Evolutionary conservation across 1,140 invertebrate species (phyloP).

Genomic region (Danaus plexippus): DNA sequence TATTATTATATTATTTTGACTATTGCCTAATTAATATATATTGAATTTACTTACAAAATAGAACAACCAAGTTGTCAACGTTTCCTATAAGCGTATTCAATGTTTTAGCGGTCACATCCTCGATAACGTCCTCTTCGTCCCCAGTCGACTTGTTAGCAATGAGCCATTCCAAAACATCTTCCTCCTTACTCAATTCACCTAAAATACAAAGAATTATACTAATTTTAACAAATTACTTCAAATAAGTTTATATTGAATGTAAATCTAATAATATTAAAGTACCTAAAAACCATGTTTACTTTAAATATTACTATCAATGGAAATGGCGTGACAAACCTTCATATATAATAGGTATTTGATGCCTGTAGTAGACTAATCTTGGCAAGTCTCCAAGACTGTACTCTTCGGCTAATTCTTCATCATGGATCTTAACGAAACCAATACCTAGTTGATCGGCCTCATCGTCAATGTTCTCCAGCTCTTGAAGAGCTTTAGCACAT

Average conservation of each 20-base stretch:
- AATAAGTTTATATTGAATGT: background rate
- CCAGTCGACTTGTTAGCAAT: conserved; percentile 93
- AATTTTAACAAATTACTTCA: background rate
- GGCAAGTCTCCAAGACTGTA: conserved; percentile 92
- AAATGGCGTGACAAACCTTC: conserved; percentile 80
- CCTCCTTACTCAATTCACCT: conserved; percentile 92
- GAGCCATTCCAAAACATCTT: conserved; percentile 94
- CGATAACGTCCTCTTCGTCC: conserved; percentile 93
- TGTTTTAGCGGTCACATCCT: conserved; percentile 92
- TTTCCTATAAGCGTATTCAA: conserved; percentile 90
- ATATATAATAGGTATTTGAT: conserved; percentile 95
- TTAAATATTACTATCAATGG: conserved; percentile 37
- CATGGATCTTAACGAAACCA: conserved; percentile 95
- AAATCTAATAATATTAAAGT: conserved; percentile 5
- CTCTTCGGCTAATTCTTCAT: conserved; percentile 91
- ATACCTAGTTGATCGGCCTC: conserved; percentile 96
- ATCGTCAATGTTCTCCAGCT: conserved; percentile 95
- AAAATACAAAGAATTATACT: conserved; percentile 29
- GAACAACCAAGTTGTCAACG: conserved; percentile 91
- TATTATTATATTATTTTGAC: conserved; percentile 1
- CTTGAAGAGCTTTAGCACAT: conserved; percentile 89
- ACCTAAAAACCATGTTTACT: conserved; percentile 14
- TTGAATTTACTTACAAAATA: conserved; percentile 85
- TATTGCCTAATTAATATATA: background rate
- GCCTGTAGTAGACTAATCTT: conserved; percentile 92